Evolutionary conservation across 2,888 invertebrate genomes (phyloP).

Genomic region (Ectobius pallidus): DNA sequence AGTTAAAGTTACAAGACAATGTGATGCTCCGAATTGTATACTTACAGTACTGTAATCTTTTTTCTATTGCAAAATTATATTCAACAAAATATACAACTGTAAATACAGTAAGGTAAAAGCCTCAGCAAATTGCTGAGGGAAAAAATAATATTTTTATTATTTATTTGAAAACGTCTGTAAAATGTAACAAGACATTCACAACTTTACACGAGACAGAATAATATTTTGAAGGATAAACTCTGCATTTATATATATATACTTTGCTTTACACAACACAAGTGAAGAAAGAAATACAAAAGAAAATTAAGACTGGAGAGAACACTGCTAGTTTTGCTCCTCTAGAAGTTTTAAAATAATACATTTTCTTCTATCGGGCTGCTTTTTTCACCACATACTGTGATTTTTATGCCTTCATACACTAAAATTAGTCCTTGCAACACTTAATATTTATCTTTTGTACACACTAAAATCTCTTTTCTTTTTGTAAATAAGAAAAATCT

Average conservation of each 20-base stretch:
- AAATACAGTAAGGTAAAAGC: constrained; percentile 18
- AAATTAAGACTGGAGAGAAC: constrained; percentile 22
- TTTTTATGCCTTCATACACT: constrained; percentile 11
- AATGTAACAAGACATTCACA: constrained; percentile 42
- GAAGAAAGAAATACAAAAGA: constrained; percentile 31
- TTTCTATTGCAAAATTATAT: too few relatives aligned
- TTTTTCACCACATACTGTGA: constrained; percentile 4
- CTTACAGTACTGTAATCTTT: too few relatives aligned
- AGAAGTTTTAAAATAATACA: constrained; percentile 17
- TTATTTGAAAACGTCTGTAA: constrained; percentile 43
- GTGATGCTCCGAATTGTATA: too few relatives aligned
- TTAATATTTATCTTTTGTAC: constrained; percentile 27
- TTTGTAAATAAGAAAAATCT: constrained; percentile 18
- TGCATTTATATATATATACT: constrained; percentile 37
- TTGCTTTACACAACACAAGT: constrained; percentile 38
- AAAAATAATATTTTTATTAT: constrained; percentile 36
- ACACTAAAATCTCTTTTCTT: constrained; percentile 30
- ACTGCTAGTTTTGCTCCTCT: constrained; percentile 6
- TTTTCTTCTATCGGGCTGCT: constrained; percentile 7
- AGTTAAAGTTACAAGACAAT: too few relatives aligned
- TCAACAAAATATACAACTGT: neutral
- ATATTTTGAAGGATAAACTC: constrained; percentile 40
- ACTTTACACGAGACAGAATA: constrained; percentile 38
- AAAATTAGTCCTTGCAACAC: constrained; percentile 23
- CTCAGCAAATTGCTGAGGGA: constrained; percentile 20